These are phyloP conservation scores for Diplolepis rosae DNA, from an alignment of 2,888 invertebrate species.

Conservation along the genomic window DNA sequence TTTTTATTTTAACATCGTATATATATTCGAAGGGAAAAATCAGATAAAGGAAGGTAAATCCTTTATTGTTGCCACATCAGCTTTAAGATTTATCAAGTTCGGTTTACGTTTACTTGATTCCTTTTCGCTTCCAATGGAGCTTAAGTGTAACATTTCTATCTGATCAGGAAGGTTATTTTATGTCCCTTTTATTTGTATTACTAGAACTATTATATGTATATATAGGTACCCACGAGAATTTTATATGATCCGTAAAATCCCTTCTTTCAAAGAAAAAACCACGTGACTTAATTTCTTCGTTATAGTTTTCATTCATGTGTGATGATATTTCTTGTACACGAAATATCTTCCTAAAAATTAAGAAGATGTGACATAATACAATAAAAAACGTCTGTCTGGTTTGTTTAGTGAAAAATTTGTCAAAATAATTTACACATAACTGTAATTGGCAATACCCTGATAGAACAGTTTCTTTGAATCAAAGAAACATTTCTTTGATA, in stretches of 20 bases:
- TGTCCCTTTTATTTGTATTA: constrained; percentile 13
- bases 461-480: too few species aligned
- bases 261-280: not conserved
- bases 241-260: not conserved
- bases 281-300: too few species aligned
- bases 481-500: too few species aligned
- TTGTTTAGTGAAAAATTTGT: not conserved
- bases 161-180: not conserved
- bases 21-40: not conserved
- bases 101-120: constrained; percentile 9
- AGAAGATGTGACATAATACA: too few species aligned
- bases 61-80: not conserved
- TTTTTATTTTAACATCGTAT: not conserved
- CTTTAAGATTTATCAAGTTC: constrained; percentile 2
- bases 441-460: too few species aligned
- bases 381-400: too few species aligned
- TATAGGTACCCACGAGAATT: not conserved
- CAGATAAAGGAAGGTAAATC: not conserved
- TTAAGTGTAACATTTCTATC: not conserved
- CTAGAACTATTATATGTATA: too few species aligned
- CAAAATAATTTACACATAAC: not conserved
- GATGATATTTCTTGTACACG: too few species aligned
- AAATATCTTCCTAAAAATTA: too few species aligned
- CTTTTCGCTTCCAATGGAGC: not conserved
- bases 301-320: too few species aligned